Evolutionary conservation across 2,888 invertebrate genomes (phyloP).

Genomic region (Apamea epomidion): DNA sequence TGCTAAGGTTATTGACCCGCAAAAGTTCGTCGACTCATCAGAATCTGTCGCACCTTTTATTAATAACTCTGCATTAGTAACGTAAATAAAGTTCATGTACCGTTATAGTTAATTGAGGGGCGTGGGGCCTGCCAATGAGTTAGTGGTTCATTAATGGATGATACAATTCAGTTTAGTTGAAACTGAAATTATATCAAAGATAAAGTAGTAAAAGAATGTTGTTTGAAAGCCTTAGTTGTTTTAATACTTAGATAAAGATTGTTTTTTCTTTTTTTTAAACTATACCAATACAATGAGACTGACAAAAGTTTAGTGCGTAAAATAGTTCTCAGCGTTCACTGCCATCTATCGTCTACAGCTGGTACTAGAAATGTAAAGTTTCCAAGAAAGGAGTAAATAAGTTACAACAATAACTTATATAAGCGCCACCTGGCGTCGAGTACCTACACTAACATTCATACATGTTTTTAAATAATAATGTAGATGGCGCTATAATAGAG

Average conservation of each 20-base stretch:
- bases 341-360: constrained; percentile 28
- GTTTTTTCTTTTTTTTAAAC: neutral
- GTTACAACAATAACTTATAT: fast-evolving
- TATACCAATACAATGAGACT: too few species aligned
- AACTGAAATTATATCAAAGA: neutral
- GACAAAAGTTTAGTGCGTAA: neutral
- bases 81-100: constrained; percentile 25
- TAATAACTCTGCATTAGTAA: constrained; percentile 2
- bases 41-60: constrained; percentile 21
- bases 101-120: constrained; percentile 34
- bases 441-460: constrained; percentile 28
- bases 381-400: fast-evolving
- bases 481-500: constrained; percentile 45
- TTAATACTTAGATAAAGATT: neutral
- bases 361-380: neutral
- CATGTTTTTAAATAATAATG: fast-evolving
- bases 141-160: neutral
- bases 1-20: constrained; percentile 37
- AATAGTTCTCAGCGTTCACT: neutral
- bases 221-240: neutral
- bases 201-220: neutral
- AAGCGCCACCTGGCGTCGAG: constrained; percentile 42
- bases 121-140: constrained; percentile 27
- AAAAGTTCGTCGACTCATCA: constrained; percentile 39
- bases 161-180: neutral